Evolutionary conservation across 2,113 vertebrate genomes (phyloP).

Genomic region (Neoarius graeffei): DNA sequence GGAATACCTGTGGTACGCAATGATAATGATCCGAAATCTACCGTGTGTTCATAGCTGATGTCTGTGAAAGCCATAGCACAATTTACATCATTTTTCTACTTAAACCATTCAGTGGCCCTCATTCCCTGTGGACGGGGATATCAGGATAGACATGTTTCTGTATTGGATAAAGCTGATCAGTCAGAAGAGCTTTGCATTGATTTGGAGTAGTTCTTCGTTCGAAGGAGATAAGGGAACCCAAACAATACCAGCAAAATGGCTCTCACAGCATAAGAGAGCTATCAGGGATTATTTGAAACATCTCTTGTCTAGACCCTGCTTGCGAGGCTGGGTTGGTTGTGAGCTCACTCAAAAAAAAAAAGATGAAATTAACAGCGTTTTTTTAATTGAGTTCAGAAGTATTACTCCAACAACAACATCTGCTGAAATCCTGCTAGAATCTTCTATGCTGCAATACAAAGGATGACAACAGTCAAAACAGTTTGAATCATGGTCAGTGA

Average conservation of each 20-base stretch:
- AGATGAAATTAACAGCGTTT: not conserved
- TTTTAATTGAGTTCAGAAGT: too few relatives aligned
- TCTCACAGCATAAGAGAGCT: not conserved
- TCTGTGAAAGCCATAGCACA: not conserved
- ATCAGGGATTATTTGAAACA: too few relatives aligned
- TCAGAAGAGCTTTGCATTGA: not conserved
- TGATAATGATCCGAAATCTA: not conserved
- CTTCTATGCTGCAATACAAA: not conserved
- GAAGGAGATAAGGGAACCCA: not conserved
- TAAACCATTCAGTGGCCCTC: not conserved
- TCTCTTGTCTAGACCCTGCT: not conserved
- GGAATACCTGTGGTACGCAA: not conserved
- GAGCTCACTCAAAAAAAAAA: not conserved
- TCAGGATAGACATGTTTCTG: not conserved
- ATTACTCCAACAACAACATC: too few relatives aligned
- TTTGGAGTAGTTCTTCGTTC: not conserved
- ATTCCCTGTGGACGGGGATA: not conserved
- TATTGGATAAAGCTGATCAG: not conserved
- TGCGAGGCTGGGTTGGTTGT: not conserved
- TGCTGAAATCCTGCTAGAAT: not conserved
- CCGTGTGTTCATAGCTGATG: not conserved
- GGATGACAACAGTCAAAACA: not conserved
- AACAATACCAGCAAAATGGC: not conserved
- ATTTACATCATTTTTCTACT: not conserved
- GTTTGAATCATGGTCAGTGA: not conserved